Evolutionary conservation across 2,113 vertebrate species (phyloP).

Genomic region (Piprites chloris): DNA sequence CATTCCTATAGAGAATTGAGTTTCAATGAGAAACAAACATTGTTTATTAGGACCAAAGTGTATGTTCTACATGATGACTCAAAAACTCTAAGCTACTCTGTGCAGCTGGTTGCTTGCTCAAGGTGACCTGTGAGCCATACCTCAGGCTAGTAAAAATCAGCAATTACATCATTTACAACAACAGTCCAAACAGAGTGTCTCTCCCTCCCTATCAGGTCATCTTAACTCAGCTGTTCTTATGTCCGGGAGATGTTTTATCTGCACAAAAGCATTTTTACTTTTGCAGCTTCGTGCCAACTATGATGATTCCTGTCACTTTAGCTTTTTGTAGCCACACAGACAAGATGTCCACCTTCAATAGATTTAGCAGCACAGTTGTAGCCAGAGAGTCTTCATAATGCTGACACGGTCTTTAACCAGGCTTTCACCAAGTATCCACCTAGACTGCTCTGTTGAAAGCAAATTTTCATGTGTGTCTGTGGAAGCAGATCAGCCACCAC

Average conservation of each 20-base stretch:
- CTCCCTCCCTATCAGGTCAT: not conserved
- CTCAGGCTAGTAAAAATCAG: conserved; percentile 8
- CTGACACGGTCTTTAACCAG: not conserved
- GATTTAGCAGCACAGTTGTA: not conserved
- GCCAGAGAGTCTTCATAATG: not conserved
- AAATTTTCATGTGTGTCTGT: not conserved
- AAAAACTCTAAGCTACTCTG: not conserved
- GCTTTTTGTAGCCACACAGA: not conserved
- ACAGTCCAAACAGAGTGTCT: not conserved
- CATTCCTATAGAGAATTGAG: not conserved
- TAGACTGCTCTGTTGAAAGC: not conserved
- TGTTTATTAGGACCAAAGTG: not conserved
- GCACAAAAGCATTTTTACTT: not conserved
- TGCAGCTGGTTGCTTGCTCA: conserved; percentile 13
- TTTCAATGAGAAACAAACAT: not conserved
- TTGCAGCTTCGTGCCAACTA: not conserved
- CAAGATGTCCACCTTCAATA: not conserved
- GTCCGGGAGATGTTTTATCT: not conserved
- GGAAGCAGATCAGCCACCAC: not conserved
- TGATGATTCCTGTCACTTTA: not conserved
- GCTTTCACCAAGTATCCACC: not conserved
- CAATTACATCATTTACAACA: conserved; percentile 2
- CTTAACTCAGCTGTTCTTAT: not conserved
- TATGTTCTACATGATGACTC: not conserved
- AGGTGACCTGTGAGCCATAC: not conserved